These are phyloP conservation scores for Phylloscopus collybita DNA, from an alignment of 2,797 vertebrate genomes.

Conservation along the genomic window DNA sequence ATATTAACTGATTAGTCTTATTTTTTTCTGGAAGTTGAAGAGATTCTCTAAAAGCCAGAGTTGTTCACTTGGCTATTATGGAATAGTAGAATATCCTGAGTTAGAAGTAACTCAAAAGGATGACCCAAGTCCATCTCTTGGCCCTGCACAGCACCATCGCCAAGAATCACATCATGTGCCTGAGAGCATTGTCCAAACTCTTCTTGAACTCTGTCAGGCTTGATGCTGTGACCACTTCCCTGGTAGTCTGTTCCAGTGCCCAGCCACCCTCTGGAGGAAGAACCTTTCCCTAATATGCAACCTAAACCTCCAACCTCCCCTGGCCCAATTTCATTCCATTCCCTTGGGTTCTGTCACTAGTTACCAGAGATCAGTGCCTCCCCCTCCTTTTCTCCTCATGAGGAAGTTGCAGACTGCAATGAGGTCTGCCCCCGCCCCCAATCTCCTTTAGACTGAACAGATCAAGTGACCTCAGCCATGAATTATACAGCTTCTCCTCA, in stretches of 20 bases:
- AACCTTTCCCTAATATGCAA: neutral
- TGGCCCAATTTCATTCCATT: neutral
- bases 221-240: neutral
- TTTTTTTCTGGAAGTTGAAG: neutral
- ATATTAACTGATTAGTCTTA: neutral
- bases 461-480: neutral
- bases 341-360: neutral
- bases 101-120: neutral
- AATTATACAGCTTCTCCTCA: neutral
- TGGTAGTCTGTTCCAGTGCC: neutral
- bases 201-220: neutral
- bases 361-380: neutral
- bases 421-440: neutral
- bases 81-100: neutral
- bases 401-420: neutral
- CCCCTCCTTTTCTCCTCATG: accelerated
- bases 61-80: neutral
- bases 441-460: neutral
- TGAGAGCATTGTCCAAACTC: neutral
- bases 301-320: neutral
- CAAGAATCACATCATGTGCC: neutral
- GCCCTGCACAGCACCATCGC: neutral
- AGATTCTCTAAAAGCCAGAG: neutral
- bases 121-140: neutral
- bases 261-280: neutral